Evolutionary conservation across 2,113 vertebrate species (phyloP), one percentile per base, ranked within the genome.

Genomic region (Cyphotilapia sp.): DNA sequence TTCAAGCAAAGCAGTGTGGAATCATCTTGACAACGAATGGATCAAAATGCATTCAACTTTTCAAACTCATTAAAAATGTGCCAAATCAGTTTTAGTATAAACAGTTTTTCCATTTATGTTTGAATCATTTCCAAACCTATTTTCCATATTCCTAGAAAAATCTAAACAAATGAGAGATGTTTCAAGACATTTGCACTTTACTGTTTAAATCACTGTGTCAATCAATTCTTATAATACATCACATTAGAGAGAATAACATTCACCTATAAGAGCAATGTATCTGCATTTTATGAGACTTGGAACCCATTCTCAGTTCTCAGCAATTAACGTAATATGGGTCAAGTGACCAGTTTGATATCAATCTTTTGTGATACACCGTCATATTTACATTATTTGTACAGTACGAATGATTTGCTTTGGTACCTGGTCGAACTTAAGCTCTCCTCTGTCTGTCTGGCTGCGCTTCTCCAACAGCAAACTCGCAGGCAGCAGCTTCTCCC

Each of bases 351-450:
- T n/a, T 51, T 51, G 49, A 51, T 51, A 51, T 51, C 17, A 51
- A 51, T 51, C 49, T 51, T 51, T n/a, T 3, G 49, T 51, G 49
- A 51, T 51, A 0, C 49, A 51, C 49, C 3, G 17, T n/a, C 49
- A 51, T n/a, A 51, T 51, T 51, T 51, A 51, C 17, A 51, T 51
- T 51, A 51, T 51, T 19, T 51, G 49, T 51, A 51, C 49, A 51
- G 17, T 51, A 51, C 17, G 3, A 51, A 51, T 51, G 49, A 49
- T 49, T 49, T 49, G 17, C 17, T 49, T 49, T 49, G 47, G 47
- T 49, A 49, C 17, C 47, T 49, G 17, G 47, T 49, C 2, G 0
- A 51, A 51, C 17, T 19, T 51, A 0, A 19, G 2, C 0, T 51
- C 47, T 49, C 47, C 17, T 49, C 47, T 51, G 47, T 19, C 47